Evolutionary conservation across 2,113 vertebrate species (phyloP).

Genomic region (Pituophis catenifer): DNA sequence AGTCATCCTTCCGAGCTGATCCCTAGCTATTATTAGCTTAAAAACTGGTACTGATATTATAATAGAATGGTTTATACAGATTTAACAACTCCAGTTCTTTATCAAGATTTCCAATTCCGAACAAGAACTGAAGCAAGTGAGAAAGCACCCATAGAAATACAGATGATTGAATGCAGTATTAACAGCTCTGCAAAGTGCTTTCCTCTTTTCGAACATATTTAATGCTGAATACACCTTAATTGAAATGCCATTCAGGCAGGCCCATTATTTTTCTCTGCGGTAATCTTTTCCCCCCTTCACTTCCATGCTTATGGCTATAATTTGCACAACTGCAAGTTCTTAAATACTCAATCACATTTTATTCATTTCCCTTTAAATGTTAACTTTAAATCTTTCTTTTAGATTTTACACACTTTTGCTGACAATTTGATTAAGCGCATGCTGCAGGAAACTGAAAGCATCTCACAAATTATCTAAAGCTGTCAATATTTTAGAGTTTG

Average conservation of each 20-base stretch:
- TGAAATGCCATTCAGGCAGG: constrained; percentile 49
- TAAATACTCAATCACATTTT: constrained; percentile 10
- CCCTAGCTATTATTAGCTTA: constrained; percentile 52
- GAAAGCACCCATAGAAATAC: constrained; percentile 23
- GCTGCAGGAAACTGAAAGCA: neutral
- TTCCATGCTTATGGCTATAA: neutral
- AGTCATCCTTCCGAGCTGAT: constrained; percentile 46
- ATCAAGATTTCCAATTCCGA: constrained; percentile 24
- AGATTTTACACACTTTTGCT: neutral
- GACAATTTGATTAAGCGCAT: neutral
- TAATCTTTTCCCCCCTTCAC: constrained; percentile 34
- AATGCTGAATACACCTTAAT: constrained; percentile 52
- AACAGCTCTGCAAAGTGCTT: constrained; percentile 26
- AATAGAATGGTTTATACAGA: constrained; percentile 28
- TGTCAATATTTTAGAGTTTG: neutral
- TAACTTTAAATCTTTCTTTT: neutral
- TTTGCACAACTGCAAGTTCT: constrained; percentile 15
- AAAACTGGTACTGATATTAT: constrained; percentile 54
- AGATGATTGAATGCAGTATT: constrained; percentile 9
- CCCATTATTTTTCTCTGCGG: constrained; percentile 33
- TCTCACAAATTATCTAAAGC: neutral
- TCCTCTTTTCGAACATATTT: constrained; percentile 40
- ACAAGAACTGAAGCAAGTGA: neutral
- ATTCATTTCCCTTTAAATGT: constrained; percentile 1
- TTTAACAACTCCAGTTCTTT: constrained; percentile 21